Percentiles rank a stretch among this genome's conserved stretches.
These are phyloP conservation scores for Phoxinus phoxinus DNA, from an alignment of 2,113 vertebrate genomes.

Conservation along the genomic window DNA sequence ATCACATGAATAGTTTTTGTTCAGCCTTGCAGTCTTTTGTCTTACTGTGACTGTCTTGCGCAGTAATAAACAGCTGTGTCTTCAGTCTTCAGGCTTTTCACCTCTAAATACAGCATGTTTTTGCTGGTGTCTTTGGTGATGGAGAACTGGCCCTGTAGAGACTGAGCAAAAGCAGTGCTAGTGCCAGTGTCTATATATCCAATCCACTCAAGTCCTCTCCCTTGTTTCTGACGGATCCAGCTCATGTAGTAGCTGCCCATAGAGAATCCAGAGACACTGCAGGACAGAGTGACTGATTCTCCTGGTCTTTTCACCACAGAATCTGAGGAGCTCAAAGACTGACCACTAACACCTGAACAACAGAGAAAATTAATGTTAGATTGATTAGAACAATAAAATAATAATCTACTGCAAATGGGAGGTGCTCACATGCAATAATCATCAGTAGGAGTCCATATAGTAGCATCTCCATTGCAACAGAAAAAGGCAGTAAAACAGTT, in stretches of 20 bases:
- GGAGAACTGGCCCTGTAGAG: slow-evolving; percentile 46
- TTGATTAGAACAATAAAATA: neutral
- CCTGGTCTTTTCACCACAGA: slow-evolving; percentile 51
- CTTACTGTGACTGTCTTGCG: slow-evolving; percentile 21
- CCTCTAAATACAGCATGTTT: slow-evolving; percentile 38
- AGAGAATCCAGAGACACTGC: slow-evolving; percentile 42
- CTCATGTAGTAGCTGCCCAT: neutral
- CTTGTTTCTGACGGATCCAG: slow-evolving; percentile 58
- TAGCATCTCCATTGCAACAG: neutral
- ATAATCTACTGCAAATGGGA: too few species aligned
- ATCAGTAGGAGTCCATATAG: neutral
- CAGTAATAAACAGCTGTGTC: slow-evolving; percentile 58
- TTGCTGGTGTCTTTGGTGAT: slow-evolving; percentile 52
- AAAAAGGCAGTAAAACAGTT: neutral
- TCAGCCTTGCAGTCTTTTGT: slow-evolving; percentile 1
- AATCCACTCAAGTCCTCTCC: slow-evolving; percentile 53
- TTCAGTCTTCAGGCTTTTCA: slow-evolving; percentile 45
- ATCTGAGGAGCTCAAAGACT: slow-evolving; percentile 34
- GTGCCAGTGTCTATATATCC: neutral
- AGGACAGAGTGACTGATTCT: slow-evolving; percentile 21
- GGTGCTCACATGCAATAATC: neutral
- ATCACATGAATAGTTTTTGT: slow-evolving; percentile 22
- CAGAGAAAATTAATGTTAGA: neutral
- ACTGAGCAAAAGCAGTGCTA: slow-evolving; percentile 35
- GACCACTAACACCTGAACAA: neutral